A percentile compares a stretch with the other conserved stretches of the same genome.
phyloP scores from a whole-genome alignment of 2,888 invertebrate genomes.

The Ophion costatus region DNA sequence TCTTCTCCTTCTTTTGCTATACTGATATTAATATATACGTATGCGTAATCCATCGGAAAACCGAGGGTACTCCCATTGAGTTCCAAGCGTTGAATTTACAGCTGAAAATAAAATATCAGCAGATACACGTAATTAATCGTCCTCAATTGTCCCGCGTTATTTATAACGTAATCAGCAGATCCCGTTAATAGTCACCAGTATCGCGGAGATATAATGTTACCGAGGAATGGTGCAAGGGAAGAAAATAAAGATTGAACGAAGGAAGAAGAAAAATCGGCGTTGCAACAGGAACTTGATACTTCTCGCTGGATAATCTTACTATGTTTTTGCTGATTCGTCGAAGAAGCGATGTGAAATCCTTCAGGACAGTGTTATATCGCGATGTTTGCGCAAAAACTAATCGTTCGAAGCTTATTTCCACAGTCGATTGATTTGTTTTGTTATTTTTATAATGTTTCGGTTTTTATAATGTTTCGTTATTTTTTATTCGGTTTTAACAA shows the following conservation, averaged over 20 bases:
- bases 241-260: neutral
- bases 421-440: neutral
- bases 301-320: neutral
- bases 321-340: neutral
- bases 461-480: no score
- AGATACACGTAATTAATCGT: slow-evolving; percentile 1
- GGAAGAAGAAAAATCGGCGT: neutral
- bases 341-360: neutral
- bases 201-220: neutral
- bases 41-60: slow-evolving; percentile 14
- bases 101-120: slow-evolving; percentile 63
- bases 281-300: neutral
- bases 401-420: neutral
- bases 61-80: slow-evolving; percentile 6
- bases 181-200: neutral
- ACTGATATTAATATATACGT: neutral
- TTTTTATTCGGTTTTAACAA: no score
- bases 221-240: neutral
- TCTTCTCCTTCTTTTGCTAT: slow-evolving; percentile 4
- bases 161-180: slow-evolving; percentile 2
- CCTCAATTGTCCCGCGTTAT: neutral
- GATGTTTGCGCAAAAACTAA: neutral
- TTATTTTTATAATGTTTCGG: no score
- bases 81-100: slow-evolving; percentile 32
- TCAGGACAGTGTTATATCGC: neutral